These are phyloP conservation scores for Saccopteryx bilineata DNA, from an alignment of 2,113 vertebrate species.

Conservation along the genomic window DNA sequence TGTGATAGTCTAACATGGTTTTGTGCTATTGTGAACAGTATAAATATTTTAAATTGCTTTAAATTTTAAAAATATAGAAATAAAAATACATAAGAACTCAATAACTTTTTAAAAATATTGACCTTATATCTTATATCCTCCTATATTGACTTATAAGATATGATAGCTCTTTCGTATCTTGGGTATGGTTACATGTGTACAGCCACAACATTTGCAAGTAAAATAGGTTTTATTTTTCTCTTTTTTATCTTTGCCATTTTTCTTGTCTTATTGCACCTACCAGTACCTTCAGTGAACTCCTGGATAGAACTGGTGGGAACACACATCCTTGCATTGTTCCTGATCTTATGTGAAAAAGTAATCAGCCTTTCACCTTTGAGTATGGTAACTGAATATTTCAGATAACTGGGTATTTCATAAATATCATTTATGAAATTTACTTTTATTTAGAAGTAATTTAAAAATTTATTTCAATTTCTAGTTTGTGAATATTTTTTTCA, in stretches of 20 bases:
- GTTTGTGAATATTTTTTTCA: not conserved
- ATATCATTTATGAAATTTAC: not conserved
- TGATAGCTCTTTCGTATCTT: not conserved
- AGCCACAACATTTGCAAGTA: not conserved
- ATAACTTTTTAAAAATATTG: not conserved
- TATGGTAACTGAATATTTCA: not conserved
- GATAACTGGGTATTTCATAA: not conserved
- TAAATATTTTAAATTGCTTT: not conserved
- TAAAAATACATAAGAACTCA: not conserved
- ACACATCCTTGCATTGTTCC: not conserved
- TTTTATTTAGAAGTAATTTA: not conserved
- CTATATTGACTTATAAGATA: not conserved
- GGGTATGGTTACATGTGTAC: not conserved
- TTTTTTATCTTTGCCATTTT: not conserved
- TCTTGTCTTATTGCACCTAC: not conserved
- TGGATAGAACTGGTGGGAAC: not conserved
- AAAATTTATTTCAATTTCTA: not conserved
- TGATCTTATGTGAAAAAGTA: not conserved
- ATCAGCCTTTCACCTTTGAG: not conserved
- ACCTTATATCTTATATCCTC: not conserved
- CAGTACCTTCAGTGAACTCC: not conserved
- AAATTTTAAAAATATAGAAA: slow-evolving; percentile 6
- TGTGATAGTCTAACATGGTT: not conserved
- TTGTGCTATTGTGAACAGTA: not conserved
- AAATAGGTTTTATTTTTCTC: not conserved